A percentile compares a stretch with the other conserved stretches of the same genome.
phyloP scores from a whole-genome alignment of 2,113 vertebrate genomes.

The Heterocephalus glaber region DNA sequence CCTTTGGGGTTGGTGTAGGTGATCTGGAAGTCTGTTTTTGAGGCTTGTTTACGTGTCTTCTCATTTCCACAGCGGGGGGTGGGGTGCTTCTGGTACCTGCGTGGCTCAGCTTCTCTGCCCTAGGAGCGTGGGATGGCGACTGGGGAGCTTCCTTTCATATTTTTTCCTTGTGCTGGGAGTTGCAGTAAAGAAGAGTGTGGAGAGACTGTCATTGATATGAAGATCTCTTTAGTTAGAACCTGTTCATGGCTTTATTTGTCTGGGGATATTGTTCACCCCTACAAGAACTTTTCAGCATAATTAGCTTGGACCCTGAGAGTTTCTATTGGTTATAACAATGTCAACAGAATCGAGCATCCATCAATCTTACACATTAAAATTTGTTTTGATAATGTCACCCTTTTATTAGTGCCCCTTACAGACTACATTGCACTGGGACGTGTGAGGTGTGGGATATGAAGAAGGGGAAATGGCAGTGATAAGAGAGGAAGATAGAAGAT shows the following conservation, averaged over 20 bases:
- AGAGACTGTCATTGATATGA: not conserved
- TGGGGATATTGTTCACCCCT: not conserved
- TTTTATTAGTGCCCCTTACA: not conserved
- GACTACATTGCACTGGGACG: not conserved
- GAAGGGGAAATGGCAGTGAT: not conserved
- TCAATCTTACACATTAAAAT: not conserved
- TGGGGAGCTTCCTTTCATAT: too few species aligned
- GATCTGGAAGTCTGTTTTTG: too few species aligned
- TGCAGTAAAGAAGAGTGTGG: not conserved
- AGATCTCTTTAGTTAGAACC: not conserved
- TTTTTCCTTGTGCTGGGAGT: not conserved
- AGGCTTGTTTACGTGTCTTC: too few species aligned
- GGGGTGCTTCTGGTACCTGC: too few species aligned
- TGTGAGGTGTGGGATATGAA: not conserved
- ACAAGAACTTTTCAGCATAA: not conserved
- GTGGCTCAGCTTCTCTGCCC: too few species aligned
- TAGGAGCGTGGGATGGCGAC: too few species aligned
- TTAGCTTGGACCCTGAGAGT: not conserved
- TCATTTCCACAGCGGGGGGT: too few species aligned
- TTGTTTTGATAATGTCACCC: not conserved
- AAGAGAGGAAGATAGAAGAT: not conserved
- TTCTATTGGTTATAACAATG: not conserved
- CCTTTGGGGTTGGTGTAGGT: too few species aligned
- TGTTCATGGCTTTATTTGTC: not conserved
- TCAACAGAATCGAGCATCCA: not conserved